A percentile compares a stretch with the other conserved stretches of the same genome.
phyloP scores from a whole-genome alignment of 2,797 vertebrate genomes.

The Lagorchestes hirsutus region DNA sequence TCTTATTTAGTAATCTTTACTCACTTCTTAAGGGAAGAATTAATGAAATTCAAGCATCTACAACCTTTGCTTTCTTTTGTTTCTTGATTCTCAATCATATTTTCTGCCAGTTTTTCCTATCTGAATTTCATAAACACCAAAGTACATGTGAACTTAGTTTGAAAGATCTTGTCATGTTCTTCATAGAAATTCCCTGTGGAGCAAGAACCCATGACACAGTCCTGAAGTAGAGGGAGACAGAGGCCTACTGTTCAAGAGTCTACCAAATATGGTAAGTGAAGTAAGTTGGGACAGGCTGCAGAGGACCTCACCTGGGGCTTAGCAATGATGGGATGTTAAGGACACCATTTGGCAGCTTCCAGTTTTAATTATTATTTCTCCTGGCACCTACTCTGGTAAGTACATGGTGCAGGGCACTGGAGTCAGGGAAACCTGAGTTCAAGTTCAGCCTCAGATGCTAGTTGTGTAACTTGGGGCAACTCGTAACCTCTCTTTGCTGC shows the following conservation, averaged over 20 bases:
- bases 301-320: not conserved
- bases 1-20: not conserved
- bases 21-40: not conserved
- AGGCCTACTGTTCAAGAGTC: not conserved
- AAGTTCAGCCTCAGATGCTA: not conserved
- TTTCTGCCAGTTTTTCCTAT: not conserved
- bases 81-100: not conserved
- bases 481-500: not conserved
- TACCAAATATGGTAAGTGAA: not conserved
- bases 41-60: not conserved
- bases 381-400: not conserved
- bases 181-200: not conserved
- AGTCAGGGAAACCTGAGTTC: not conserved
- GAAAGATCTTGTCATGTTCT: not conserved
- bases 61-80: not conserved
- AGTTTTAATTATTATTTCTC: not conserved
- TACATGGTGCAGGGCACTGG: not conserved
- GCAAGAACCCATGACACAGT: not conserved
- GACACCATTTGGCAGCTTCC: not conserved
- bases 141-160: not conserved
- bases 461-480: not conserved
- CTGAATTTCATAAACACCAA: not conserved
- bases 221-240: not conserved
- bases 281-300: not conserved
- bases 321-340: not conserved